phyloP scores from a whole-genome alignment of 2,797 vertebrate genomes.

The Ceyx erithaca region DNA sequence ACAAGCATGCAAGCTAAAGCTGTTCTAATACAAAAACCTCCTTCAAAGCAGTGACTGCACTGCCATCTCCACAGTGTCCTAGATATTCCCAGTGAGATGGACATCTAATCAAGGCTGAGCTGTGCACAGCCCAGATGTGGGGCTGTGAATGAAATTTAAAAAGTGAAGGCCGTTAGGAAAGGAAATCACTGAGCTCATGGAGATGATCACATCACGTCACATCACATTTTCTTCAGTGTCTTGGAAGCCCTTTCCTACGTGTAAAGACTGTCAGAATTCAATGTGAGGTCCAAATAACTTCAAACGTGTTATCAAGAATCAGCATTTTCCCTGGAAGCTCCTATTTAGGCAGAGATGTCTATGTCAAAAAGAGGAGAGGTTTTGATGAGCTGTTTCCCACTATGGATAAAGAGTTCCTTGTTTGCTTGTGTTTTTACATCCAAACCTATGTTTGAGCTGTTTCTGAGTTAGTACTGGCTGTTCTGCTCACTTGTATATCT shows the following conservation, averaged over 20 bases:
- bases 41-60: neutral
- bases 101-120: neutral
- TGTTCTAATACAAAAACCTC: neutral
- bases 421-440: neutral
- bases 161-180: neutral
- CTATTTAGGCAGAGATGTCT: neutral
- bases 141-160: neutral
- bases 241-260: neutral
- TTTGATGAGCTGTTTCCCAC: neutral
- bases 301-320: neutral
- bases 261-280: neutral
- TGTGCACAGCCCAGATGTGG: neutral
- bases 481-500: neutral
- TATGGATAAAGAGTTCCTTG: neutral
- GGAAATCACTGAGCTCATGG: neutral
- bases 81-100: neutral
- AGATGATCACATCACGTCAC: neutral
- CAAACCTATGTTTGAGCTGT: neutral
- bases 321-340: neutral
- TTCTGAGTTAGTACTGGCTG: neutral
- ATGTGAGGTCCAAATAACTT: neutral
- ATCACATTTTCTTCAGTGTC: neutral
- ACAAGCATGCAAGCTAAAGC: neutral
- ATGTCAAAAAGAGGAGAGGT: neutral
- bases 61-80: neutral